Percentiles rank a stretch among this genome's conserved stretches.
phyloP scores from a whole-genome alignment of 2,797 vertebrate genomes.

The Kryptolebias ocellatus region DNA sequence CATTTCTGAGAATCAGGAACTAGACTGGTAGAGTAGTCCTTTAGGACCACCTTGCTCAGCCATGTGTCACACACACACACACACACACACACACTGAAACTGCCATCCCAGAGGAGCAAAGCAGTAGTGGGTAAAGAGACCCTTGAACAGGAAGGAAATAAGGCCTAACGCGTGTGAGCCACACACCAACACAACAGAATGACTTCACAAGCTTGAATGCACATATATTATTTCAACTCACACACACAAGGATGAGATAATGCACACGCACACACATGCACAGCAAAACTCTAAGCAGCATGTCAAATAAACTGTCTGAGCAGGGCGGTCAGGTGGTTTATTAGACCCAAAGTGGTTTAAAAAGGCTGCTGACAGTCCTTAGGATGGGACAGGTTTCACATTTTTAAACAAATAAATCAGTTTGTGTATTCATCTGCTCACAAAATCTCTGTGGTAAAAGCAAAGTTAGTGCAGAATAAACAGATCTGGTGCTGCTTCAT shows the following conservation, averaged over 20 bases:
- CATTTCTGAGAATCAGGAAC: conserved; percentile 78
- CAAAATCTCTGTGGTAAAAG: too few species aligned
- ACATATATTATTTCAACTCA: conserved; percentile 47
- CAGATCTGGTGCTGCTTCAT: too few species aligned
- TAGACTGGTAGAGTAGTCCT: conserved; percentile 63
- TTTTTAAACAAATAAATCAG: too few species aligned
- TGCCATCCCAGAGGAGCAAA: conserved; percentile 54
- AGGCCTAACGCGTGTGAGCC: conserved; percentile 67
- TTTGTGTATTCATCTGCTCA: too few species aligned
- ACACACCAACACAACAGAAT: conserved; percentile 50
- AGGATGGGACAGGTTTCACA: conserved; percentile 31
- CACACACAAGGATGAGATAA: conserved; percentile 17
- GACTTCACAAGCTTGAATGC: conserved; percentile 53
- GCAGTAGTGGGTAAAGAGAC: conserved; percentile 65
- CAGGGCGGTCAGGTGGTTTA: conserved; percentile 67
- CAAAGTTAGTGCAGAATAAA: too few species aligned
- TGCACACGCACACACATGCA: conserved; percentile 37
- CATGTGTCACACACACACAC: conserved; percentile 60
- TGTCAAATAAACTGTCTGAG: conserved; percentile 78
- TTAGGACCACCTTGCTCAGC: conserved; percentile 73
- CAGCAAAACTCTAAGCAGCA: conserved; percentile 49
- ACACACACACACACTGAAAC: conserved; percentile 43
- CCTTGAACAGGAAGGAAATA: conserved; percentile 79
- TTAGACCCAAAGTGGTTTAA: conserved; percentile 75
- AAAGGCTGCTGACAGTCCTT: conserved; percentile 75